Evolutionary conservation across 2,113 vertebrate genomes (phyloP).

Genomic region (Pseudorhombus dupliciocellatus): DNA sequence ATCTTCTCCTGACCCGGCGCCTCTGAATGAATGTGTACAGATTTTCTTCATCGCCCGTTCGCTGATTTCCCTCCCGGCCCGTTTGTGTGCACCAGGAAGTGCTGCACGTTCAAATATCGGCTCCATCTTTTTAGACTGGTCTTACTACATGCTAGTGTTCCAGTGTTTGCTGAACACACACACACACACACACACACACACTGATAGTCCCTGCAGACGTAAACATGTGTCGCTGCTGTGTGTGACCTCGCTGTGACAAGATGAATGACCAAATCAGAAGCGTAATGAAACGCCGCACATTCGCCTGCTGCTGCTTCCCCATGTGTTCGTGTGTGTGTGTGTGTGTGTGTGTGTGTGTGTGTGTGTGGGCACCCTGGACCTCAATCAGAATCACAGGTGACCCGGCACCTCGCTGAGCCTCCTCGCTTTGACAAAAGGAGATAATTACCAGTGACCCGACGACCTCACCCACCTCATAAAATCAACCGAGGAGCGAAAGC

Average conservation of each 20-base stretch:
- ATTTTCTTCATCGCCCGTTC: neutral
- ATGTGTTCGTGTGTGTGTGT: conserved; percentile 24
- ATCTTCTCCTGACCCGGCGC: neutral
- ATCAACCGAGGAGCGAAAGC: conserved; percentile 25
- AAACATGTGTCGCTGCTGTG: conserved; percentile 51
- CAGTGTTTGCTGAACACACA: neutral
- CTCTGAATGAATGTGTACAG: neutral
- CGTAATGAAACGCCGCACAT: conserved; percentile 62
- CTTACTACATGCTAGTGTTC: too few species aligned
- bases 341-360: conserved; percentile 7
- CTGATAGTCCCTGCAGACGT: conserved; percentile 23
- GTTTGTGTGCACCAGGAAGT: neutral
- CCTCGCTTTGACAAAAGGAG: conserved; percentile 58
- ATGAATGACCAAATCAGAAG: conserved; percentile 72
- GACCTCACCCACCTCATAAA: conserved; percentile 44
- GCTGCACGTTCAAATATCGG: too few species aligned
- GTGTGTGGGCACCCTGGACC: conserved; percentile 27
- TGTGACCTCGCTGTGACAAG: conserved; percentile 65
- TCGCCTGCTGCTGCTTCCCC: conserved; percentile 54
- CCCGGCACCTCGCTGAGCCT: conserved; percentile 31
- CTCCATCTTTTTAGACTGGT: too few species aligned
- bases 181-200: neutral
- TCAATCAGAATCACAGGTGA: conserved; percentile 70
- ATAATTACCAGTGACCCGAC: conserved; percentile 57
- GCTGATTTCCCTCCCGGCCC: neutral